phyloP scores from a whole-genome alignment of 2,797 vertebrate species.

The Urophycis tenuis region DNA sequence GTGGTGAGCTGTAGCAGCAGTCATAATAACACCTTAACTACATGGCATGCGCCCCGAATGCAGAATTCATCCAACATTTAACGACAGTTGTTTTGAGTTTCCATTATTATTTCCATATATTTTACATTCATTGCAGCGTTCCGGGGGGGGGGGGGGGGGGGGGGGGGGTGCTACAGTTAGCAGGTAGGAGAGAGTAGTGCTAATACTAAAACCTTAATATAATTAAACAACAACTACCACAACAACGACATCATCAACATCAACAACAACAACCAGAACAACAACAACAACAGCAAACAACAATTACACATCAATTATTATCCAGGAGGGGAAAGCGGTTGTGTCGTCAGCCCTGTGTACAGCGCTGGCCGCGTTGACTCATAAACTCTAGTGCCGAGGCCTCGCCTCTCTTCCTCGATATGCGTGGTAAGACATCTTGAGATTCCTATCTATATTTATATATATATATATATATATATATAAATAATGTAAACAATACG shows the following conservation, averaged over 20 bases:
- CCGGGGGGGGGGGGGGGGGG: not conserved
- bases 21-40: not conserved
- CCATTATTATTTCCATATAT: too few species aligned
- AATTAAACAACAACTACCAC: conserved; percentile 4
- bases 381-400: not conserved
- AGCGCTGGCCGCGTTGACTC: not conserved
- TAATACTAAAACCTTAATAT: conserved; percentile 7
- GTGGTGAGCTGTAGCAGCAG: not conserved
- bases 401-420: not conserved
- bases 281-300: conserved; percentile 18
- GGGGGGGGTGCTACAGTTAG: not conserved
- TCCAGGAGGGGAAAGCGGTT: not conserved
- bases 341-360: not conserved
- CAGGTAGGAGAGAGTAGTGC: not conserved
- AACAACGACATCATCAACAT: not conserved
- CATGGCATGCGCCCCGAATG: not conserved
- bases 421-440: not conserved
- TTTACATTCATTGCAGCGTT: not conserved
- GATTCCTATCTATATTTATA: not conserved
- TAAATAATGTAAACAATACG: conserved; percentile 1
- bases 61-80: not conserved
- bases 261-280: not conserved
- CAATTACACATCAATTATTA: conserved; percentile 11
- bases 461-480: not conserved
- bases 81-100: not conserved